Base-by-base conservation (phyloP, 2,797 vertebrate species). In the Danio aesculapii region DNA sequence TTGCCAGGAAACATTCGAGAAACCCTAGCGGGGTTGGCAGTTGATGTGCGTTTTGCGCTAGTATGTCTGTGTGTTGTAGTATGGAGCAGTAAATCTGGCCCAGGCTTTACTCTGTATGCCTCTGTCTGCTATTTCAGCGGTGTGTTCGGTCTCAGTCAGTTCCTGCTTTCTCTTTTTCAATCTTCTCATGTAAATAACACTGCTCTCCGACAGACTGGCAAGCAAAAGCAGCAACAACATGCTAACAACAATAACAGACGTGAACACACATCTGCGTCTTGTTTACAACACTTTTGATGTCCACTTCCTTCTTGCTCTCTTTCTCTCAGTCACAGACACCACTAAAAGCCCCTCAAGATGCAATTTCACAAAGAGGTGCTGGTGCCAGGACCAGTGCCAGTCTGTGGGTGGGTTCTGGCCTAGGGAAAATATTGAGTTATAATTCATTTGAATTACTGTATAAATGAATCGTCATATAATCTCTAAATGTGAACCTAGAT, bases 1-100 rank as follows among this genome's bases (percentile, higher is more conserved):
- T 67, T 62, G 71, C 71, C 76, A 73, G 76, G 82, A 80, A 86
- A 71, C 30, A 52, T n/a, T 73, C 30, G 50, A 52, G 68, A 77
- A 61, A 52, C 79, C 17, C 21, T 66, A 66, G 39, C 43, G 43
- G 52, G 59, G 69, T 58, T 39, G 75, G 78, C 41, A 63, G 77
- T 79, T 50, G 47, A 13, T 43, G 74, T 84, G 46, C 39, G 43
- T 75, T 77, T 49, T 67, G 66, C 71, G 43, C 21, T 19, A 58
- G 49, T n/a, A 30, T 55, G 43, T 47, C 71, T 83, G 75, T 71
- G 70, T 61, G 63, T 66, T 53, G 62, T 46, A 71, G 52, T 71
- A 30, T 82, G 57, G 10, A 59, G 66, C 47, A 66, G 66, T 75
- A 77, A 69, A 73, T 82, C 75, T 70, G 63, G 72, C 64, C n/a